Conservation (phyloP, 2,113 vertebrate species). For the Sinosuthora webbiana region DNA sequence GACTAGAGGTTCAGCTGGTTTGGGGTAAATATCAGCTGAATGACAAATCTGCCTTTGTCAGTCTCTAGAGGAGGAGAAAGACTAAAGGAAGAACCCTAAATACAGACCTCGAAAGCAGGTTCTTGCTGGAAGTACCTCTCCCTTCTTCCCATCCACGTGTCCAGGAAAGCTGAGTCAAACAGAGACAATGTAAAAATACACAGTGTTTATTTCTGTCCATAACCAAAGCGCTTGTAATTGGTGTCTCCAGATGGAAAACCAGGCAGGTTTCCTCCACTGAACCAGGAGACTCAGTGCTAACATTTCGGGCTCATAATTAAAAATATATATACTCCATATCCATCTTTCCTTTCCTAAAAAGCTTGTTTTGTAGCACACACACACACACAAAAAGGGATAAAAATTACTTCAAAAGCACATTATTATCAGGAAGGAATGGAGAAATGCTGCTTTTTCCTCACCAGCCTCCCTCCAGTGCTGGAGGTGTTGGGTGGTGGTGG, state of each 20-base stretch:
- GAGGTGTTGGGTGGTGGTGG: neutral
- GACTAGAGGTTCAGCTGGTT: neutral
- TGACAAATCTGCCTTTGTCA: neutral
- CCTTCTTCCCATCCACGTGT: neutral
- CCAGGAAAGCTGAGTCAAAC: neutral
- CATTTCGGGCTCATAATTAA: neutral
- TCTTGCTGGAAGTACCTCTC: neutral
- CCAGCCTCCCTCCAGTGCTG: fast-evolving
- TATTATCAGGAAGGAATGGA: neutral
- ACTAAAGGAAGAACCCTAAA: neutral
- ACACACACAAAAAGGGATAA: neutral
- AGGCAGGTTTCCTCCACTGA: neutral
- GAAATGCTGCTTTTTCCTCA: neutral
- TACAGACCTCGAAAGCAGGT: neutral
- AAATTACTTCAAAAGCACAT: neutral
- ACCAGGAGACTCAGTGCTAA: neutral
- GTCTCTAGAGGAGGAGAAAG: neutral
- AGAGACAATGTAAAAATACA: neutral
- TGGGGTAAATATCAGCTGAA: neutral
- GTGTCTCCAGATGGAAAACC: neutral
- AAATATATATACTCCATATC: neutral
- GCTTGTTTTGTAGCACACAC: neutral
- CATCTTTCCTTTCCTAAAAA: neutral
- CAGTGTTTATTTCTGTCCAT: neutral
- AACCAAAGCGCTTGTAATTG: fast-evolving